Evolutionary conservation across 1,140 invertebrate genomes (phyloP).

Genomic region (Drosophila neocordata): DNA sequence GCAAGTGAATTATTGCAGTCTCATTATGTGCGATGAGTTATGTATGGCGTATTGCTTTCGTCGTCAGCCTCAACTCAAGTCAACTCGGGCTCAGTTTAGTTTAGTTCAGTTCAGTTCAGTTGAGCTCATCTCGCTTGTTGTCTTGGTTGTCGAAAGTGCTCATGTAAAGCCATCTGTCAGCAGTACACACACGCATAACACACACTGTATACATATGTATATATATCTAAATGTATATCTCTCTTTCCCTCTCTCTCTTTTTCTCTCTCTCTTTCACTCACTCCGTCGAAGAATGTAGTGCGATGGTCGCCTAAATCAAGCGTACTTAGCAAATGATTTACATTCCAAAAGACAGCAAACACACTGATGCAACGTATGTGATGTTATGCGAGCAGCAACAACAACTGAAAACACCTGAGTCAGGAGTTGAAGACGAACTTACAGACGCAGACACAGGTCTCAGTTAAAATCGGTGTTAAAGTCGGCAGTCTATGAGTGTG

Average conservation of each 20-base stretch:
- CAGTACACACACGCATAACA: constrained; percentile 14
- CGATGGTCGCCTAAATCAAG: constrained; percentile 82
- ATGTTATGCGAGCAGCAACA: constrained; percentile 79
- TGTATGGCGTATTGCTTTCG: constrained; percentile 82
- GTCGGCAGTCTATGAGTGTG: constrained; percentile 8
- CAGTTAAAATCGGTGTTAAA: background rate
- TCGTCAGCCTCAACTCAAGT: constrained; percentile 52
- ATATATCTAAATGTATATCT: too few species aligned
- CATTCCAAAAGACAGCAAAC: constrained; percentile 83
- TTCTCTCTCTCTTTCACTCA: background rate
- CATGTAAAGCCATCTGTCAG: constrained; percentile 68
- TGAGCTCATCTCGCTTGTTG: background rate
- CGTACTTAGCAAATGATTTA: constrained; percentile 83
- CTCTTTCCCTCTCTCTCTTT: constrained; percentile 5
- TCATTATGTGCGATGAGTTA: constrained; percentile 83
- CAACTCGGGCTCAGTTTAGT: background rate
- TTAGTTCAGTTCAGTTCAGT: constrained; percentile 33
- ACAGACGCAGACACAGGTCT: too few species aligned
- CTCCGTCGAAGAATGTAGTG: constrained; percentile 75
- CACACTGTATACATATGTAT: background rate
- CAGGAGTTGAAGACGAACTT: background rate
- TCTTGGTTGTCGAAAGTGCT: constrained; percentile 57
- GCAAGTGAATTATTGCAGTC: constrained; percentile 83
- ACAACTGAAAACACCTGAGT: constrained; percentile 33
- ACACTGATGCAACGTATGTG: constrained; percentile 82